A percentile compares a stretch with the other conserved stretches of the same genome.
Conservation (phyloP, 1,140 invertebrate genomes). For the Rhynchophorus ferrugineus region DNA sequence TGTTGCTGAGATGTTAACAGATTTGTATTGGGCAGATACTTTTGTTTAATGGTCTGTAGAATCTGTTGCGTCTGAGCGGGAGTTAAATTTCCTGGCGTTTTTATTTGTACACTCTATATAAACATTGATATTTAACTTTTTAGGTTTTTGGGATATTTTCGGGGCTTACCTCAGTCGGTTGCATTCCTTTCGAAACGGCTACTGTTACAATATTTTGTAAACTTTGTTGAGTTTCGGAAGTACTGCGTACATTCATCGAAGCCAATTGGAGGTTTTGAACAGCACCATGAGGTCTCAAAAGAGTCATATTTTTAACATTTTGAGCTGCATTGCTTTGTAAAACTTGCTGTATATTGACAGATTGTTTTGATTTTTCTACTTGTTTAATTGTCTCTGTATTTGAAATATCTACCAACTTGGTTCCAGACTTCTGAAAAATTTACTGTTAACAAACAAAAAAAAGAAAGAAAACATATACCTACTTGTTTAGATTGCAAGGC, state of each 20-base stretch:
- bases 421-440: slow-evolving; percentile 16
- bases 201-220: slow-evolving; percentile 11
- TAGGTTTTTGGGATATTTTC: neutral
- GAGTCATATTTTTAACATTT: slow-evolving; percentile 36
- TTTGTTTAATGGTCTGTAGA: slow-evolving; percentile 41
- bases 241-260: neutral
- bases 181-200: slow-evolving; percentile 16
- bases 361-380: slow-evolving; percentile 27
- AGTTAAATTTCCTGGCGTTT: slow-evolving; percentile 37
- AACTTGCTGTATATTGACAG: slow-evolving; percentile 30
- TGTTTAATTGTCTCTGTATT: slow-evolving; percentile 14
- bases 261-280: slow-evolving; percentile 11
- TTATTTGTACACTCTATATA: slow-evolving; percentile 25
- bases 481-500: slow-evolving; percentile 30
- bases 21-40: slow-evolving; percentile 35
- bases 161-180: slow-evolving; percentile 12
- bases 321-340: slow-evolving; percentile 35
- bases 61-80: slow-evolving; percentile 43
- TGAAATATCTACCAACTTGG: slow-evolving; percentile 2
- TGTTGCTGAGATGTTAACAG: slow-evolving; percentile 32
- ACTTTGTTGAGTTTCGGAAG: slow-evolving; percentile 13
- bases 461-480: too few relatives aligned
- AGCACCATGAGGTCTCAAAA: slow-evolving; percentile 25
- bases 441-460: too few relatives aligned
- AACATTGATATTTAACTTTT: neutral